Base-by-base conservation (phyloP, 2,888 invertebrate genomes). In the Cosmia pyralina region DNA sequence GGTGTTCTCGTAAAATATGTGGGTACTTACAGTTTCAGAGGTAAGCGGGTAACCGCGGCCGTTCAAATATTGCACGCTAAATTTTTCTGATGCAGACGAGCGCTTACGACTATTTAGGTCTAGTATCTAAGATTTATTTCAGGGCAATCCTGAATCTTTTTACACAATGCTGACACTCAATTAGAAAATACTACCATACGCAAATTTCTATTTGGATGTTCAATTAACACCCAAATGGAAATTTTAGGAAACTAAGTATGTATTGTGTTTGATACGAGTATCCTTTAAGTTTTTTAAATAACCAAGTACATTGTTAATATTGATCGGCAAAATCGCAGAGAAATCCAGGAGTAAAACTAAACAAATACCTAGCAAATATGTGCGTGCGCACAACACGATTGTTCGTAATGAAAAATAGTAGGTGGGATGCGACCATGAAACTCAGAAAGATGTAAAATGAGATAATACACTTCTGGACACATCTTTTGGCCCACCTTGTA, bases 1-100 rank as follows among this genome's bases (percentile, higher is more conserved):
- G 82, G 87, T 86, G 88, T 91, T 91, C 88, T 88, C 79, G 85
- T 91, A 87, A 90, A 92, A 92, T 92, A 90, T 90, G 86, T 88
- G 81, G 85, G 86, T 88, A 85, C 87, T 88, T 88, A 85, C 72
- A 81, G 83, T 80, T 84, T 82, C 82, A 77, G 73, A 83, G 85
- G 87, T 87, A 80, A 80, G 77, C 73, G 81, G 76, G 75, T 77
- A 81, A 85, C 87, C 78, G 59, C 70, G 64, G 59, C 57, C 66
- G 86, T 86, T 85, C 87, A 86, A 86, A 87, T 84, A 85, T 85
- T 87, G 87, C 86, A 85, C 79, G 87, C 81, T 74, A 82, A 84
- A 85, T 86, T 81, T 69, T 41, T 66, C 41, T 28, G 41, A 3
- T 44, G 59, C 69, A 88, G 72, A 88, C 88, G 77, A 46, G 81